Base-by-base conservation (phyloP, 2,797 vertebrate genomes). In the Hybognathus amarus region DNA sequence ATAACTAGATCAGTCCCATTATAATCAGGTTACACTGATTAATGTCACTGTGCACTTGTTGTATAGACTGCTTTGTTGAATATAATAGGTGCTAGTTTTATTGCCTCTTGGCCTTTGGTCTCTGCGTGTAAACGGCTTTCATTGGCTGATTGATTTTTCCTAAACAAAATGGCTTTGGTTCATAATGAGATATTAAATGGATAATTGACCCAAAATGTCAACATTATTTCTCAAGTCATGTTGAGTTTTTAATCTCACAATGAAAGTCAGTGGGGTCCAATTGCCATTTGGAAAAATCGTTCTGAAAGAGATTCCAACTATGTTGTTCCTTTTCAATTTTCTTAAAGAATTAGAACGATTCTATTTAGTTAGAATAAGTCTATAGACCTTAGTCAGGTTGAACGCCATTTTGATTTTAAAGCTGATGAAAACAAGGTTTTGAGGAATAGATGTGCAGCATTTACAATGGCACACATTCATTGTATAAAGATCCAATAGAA, bases 11-110 rank as follows among this genome's bases (percentile, higher is more conserved):
- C 30, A 17, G 63, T 79, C 8, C 8, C 30, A 40, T 78, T 79
- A 27, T 56, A 54, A 69, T 40, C 33, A 42, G 42, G 33, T 20
- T 52, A 69, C 47, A 18, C 12, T 59, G 36, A 80, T 69, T 69
- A 56, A 56, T 6, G 11, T 7, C 4, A 4, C 30, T 54, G 15
- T 15, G 22, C 27, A 20, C 50, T 52, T 67, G 30, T 24, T 54
- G 33, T 38, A 45, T 54, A 15, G 30, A 40, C 9, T 24, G 15
- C 64, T 68, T 68, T 54, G 64, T 56, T 79, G 47, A 54, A 42
- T 68, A 56, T 79, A 69, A 80, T 20, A 2, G 7, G 56, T 40
- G 30, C 22, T 74, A 27, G 70, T 82, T 74, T 66, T 74, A 54
- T n/a, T 68, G 22, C 47, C 7, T n/a, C 15, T 6, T 24, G 45